Evolutionary conservation across 2,797 vertebrate genomes (phyloP), one percentile per base, ranked within the genome.

Genomic region (Crax fasciolata): DNA sequence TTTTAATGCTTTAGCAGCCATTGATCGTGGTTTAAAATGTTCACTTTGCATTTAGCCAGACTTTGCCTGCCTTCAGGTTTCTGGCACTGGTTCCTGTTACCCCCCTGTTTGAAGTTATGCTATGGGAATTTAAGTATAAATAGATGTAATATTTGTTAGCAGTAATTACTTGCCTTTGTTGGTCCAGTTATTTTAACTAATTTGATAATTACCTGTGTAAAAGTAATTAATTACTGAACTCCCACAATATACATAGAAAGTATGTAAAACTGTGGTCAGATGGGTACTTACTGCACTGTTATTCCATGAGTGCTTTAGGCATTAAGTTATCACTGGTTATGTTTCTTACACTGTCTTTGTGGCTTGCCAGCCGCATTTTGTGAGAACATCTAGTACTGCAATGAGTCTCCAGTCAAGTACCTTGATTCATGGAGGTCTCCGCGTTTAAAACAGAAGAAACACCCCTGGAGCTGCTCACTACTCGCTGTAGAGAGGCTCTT

Each of bases 121-220:
- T 77, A 48, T 61, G 32, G 49, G 61, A 81, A 84, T 89, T 70
- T n/a, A 74, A 91, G 74, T 73, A 62, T 74, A 84, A 58, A 81
- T 4, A 48, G 55, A 51, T 74, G 71, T 87, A 62, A 87, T 78
- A 84, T 51, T 88, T 92, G 91, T 82, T 91, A 84, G 35, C 23
- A 58, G 51, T 89, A 93, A 91, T 89, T 89, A 84, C 55, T 86
- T 86, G 83, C 68, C 28, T 93, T 87, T 48, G 65, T 84, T 66
- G 52, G 52, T 81, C 71, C 52, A 32, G 70, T 91, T 89, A 66
- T 93, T 94, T 71, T 81, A 87, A 74, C 61, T 87, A 62, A 71
- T 81, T 81, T 91, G 41, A 32, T 93, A 74, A 87, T 94, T 84
- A 81, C 13, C 19, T 54, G 14, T 82, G 79, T 6, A 74, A 80